A percentile compares a stretch with the other conserved stretches of the same genome.
Conservation (phyloP, 2,113 vertebrate genomes). For the Atlantisia rogersi region DNA sequence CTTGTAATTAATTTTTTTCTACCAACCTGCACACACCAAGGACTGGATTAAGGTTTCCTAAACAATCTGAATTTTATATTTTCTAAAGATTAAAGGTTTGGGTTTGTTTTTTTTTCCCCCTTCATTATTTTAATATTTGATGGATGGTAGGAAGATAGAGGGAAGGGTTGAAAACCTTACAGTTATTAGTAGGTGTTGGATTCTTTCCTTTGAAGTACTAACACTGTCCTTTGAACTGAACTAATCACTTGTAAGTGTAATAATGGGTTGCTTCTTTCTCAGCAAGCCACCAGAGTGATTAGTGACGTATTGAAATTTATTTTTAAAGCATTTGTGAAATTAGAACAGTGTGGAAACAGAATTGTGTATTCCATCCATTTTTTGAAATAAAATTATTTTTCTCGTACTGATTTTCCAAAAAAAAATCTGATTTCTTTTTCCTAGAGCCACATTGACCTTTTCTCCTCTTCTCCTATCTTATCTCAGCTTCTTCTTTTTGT, state of each 20-base stretch:
- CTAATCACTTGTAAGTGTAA: neutral
- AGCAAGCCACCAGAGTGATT: neutral
- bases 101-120: neutral
- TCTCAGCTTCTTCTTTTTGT: neutral
- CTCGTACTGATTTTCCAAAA: neutral
- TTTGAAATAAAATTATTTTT: neutral
- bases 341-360: neutral
- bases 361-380: neutral
- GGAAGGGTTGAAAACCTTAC: neutral
- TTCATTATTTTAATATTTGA: neutral
- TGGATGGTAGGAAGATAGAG: neutral
- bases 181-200: neutral
- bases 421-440: neutral
- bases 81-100: neutral
- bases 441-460: neutral
- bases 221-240: neutral
- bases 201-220: neutral
- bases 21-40: accelerated
- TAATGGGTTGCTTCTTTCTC: neutral
- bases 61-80: neutral
- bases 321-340: neutral
- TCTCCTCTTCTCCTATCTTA: neutral
- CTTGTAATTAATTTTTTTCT: neutral
- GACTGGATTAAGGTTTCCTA: neutral
- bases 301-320: neutral